Base-by-base conservation (phyloP, 2,113 vertebrate genomes). In the Nestor notabilis region DNA sequence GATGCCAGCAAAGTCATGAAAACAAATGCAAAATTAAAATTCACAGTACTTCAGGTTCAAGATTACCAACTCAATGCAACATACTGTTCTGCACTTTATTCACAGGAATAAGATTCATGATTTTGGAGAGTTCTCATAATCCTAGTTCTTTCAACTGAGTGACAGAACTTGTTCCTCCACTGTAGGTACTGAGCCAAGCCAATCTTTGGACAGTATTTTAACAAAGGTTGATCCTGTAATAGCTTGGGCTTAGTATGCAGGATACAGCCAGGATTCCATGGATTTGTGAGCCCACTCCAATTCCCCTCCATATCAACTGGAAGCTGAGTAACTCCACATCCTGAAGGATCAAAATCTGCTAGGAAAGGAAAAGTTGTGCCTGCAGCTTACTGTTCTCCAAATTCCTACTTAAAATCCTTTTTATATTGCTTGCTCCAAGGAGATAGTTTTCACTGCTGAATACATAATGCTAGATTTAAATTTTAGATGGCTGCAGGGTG, bases 401-500 rank as follows among this genome's bases (percentile, higher is more conserved):
- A 91, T 69, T 95, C 65, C 84, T 64, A 52, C 44, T 65, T 50
- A 68, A 75, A 94, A 60, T 17, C 50, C n/a, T 53, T 56, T 31
- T 44, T 31, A 29, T 41, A 47, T 33, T 31, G 35, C 75, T 39
- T 37, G 46, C 83, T 93, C 13, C 41, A 60, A 92, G 33, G 75
- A 90, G 58, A 64, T 9, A 8, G 37, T 18, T 93, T 74, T 87
- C 44, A 21, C 53, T 82, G 70, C 47, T 82, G 65, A 91, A 95
- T 28, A 84, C 19, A 76, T 37, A 84, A 87, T 33, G 37, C 61
- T 39, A 65, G 46, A 87, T 74, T 94, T 85, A 72, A 78, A 68
- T 86, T 81, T 77, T 47, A 89, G 83, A 89, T 58, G 84, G 70
- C 61, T 95, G 76, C 65, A 79, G 64, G 71, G 83, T 74, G 56